Conservation (phyloP, 2,797 vertebrate genomes). For the Leucoraja ocellata region DNA sequence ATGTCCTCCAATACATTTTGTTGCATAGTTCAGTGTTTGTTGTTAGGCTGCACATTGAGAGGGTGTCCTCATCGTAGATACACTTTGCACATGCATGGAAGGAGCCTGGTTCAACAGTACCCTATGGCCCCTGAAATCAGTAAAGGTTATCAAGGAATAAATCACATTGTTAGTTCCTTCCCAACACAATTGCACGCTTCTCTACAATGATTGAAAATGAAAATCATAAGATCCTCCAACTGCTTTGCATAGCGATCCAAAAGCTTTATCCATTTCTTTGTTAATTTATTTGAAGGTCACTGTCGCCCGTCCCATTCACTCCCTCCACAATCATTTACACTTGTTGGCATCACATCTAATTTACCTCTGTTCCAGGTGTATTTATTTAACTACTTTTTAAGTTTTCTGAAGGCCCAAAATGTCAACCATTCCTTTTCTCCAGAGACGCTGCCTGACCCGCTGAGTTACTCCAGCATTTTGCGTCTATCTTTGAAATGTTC, state of each 20-base stretch:
- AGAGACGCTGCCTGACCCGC: too few relatives aligned
- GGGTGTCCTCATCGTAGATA: too few relatives aligned
- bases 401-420: not conserved
- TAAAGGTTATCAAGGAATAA: too few relatives aligned
- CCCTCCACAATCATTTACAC: not conserved
- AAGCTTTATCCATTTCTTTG: not conserved
- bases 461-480: too few relatives aligned
- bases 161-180: too few relatives aligned
- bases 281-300: not conserved
- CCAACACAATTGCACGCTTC: not conserved
- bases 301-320: not conserved
- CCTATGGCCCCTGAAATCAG: too few relatives aligned
- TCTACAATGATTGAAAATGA: not conserved
- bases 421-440: too few relatives aligned
- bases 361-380: not conserved
- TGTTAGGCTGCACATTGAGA: too few relatives aligned
- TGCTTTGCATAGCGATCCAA: not conserved
- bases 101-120: too few relatives aligned
- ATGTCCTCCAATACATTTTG: not conserved
- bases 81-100: too few relatives aligned
- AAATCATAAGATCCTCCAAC: not conserved
- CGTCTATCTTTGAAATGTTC: not conserved
- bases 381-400: not conserved
- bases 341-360: not conserved
- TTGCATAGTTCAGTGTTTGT: not conserved